phyloP scores from a whole-genome alignment of 2,113 vertebrate species.

The Microcebus tavaratra region DNA sequence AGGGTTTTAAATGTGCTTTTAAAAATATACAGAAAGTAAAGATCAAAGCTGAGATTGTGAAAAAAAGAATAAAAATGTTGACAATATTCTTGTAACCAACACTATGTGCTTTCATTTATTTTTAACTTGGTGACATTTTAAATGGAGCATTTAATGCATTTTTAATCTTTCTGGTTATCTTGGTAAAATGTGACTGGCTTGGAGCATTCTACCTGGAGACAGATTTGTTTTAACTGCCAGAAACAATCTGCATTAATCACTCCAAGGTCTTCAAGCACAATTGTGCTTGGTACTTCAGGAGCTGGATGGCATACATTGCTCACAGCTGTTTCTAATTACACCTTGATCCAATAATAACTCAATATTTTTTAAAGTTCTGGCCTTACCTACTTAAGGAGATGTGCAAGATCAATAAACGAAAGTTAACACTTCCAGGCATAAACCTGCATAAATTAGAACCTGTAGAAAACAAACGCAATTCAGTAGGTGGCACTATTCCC shows the following conservation, averaged over 20 bases:
- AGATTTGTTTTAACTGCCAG: not conserved
- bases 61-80: not conserved
- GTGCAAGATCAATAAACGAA: not conserved
- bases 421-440: conserved; percentile 3
- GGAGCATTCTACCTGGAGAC: not conserved
- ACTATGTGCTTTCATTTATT: not conserved
- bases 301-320: not conserved
- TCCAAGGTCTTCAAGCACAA: not conserved
- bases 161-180: conserved; percentile 23
- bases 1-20: not conserved
- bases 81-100: not conserved
- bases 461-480: not conserved
- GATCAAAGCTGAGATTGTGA: not conserved
- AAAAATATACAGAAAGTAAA: conserved; percentile 6
- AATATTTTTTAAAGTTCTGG: conserved; percentile 33
- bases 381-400: not conserved
- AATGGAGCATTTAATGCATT: not conserved
- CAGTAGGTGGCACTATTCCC: conserved; percentile 78
- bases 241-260: not conserved
- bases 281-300: not conserved
- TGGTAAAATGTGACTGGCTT: not conserved
- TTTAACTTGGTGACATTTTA: conserved; percentile 1
- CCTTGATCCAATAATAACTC: conserved; percentile 20
- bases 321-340: conserved; percentile 51
- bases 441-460: not conserved